phyloP scores from a whole-genome alignment of 1,140 invertebrate genomes.

The Pentalonia nigronervosa region DNA sequence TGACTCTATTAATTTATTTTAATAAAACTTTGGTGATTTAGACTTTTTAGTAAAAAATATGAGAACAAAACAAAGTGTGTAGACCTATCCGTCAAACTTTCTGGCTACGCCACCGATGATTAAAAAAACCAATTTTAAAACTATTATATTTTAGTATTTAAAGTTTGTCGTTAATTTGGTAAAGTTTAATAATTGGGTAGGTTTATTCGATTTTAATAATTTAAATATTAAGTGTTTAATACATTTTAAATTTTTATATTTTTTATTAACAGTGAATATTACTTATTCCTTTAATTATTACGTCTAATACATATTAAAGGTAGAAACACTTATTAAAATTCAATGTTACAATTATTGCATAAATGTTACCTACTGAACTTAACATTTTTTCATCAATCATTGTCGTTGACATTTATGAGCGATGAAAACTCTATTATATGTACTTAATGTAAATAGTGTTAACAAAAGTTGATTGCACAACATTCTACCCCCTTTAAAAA shows the following conservation, averaged over 20 bases:
- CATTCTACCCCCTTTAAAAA: background rate
- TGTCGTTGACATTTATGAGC: slow-evolving; percentile 11
- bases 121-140: background rate
- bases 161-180: background rate
- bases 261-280: background rate
- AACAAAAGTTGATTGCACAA: slow-evolving; percentile 14
- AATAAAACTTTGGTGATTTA: too few relatives aligned
- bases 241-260: background rate
- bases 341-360: background rate
- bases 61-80: too few relatives aligned
- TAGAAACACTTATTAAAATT: background rate
- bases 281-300: background rate
- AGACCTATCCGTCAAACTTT: too few relatives aligned
- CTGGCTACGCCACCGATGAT: background rate
- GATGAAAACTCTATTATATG: background rate
- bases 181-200: background rate
- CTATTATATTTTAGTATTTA: too few relatives aligned
- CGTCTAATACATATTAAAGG: background rate
- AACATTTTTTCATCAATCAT: slow-evolving; percentile 42
- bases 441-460: slow-evolving; percentile 18
- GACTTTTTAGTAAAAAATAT: too few relatives aligned
- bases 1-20: too few relatives aligned
- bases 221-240: background rate
- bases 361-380: background rate
- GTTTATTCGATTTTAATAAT: background rate